These are phyloP conservation scores for Prionace glauca DNA, from an alignment of 2,797 vertebrate genomes.

Conservation along the genomic window DNA sequence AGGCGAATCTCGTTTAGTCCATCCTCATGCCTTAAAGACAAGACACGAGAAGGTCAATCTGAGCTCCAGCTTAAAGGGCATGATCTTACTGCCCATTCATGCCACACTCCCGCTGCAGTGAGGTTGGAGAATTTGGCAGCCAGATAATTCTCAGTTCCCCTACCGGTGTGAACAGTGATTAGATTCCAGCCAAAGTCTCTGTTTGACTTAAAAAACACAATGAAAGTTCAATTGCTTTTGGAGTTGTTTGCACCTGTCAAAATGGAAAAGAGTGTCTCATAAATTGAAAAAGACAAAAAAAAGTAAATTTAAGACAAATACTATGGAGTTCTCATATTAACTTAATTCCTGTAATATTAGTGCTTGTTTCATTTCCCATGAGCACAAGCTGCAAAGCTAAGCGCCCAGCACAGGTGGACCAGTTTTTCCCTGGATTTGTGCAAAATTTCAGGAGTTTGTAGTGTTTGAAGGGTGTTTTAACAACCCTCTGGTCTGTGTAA, in stretches of 20 bases:
- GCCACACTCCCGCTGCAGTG: too few species aligned
- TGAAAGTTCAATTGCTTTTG: background rate
- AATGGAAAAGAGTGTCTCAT: background rate
- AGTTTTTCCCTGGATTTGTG: background rate
- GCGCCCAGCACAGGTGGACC: background rate
- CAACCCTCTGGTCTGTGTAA: background rate
- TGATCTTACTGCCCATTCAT: too few species aligned
- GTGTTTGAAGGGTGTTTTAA: background rate
- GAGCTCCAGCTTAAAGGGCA: background rate
- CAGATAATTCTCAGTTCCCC: too few species aligned
- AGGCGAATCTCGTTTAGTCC: background rate
- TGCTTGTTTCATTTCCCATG: background rate
- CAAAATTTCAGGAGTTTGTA: background rate
- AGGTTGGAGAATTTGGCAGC: too few species aligned
- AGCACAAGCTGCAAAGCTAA: background rate
- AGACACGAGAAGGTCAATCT: background rate
- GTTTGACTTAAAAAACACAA: background rate
- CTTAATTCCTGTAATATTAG: background rate
- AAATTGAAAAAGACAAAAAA: background rate
- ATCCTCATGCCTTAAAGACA: background rate
- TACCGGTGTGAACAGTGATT: too few species aligned
- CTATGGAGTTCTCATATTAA: background rate
- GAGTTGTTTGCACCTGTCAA: background rate
- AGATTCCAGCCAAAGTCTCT: too few species aligned
- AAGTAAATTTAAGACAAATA: background rate